These are phyloP conservation scores for Sebastes flavidus DNA, from an alignment of 2,797 vertebrate species.

Conservation along the genomic window DNA sequence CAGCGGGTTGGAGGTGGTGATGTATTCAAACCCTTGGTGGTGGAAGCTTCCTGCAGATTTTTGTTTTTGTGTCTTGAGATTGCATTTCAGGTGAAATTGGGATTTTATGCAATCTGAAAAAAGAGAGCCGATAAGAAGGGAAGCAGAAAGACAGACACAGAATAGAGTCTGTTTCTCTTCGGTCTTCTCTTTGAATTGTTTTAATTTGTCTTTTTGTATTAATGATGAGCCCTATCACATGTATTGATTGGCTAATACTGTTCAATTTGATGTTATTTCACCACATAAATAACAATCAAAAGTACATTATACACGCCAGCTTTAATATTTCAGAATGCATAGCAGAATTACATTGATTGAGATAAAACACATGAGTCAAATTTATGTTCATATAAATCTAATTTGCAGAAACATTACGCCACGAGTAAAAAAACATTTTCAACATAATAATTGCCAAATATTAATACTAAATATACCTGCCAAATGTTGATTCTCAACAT, in stretches of 20 bases:
- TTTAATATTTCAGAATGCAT: neutral
- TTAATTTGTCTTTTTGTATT: neutral
- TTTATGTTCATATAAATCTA: neutral
- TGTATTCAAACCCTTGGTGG: slow-evolving; percentile 12
- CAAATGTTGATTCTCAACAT: neutral
- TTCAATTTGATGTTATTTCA: neutral
- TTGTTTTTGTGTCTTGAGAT: neutral
- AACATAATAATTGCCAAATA: neutral
- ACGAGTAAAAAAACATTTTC: neutral
- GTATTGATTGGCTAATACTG: neutral
- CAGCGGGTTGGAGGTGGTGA: neutral
- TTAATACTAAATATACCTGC: neutral
- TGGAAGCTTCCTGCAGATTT: neutral
- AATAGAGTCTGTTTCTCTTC: neutral
- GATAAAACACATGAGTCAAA: neutral
- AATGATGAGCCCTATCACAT: neutral
- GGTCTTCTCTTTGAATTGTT: neutral
- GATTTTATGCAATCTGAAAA: neutral
- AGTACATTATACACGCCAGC: neutral
- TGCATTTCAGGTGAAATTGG: neutral
- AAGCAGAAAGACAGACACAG: neutral
- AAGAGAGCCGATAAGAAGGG: neutral
- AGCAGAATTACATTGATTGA: neutral
- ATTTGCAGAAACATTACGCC: neutral
- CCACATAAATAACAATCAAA: neutral